Evolutionary conservation across 1,140 invertebrate species (phyloP).

Genomic region (Achatina immaculata): DNA sequence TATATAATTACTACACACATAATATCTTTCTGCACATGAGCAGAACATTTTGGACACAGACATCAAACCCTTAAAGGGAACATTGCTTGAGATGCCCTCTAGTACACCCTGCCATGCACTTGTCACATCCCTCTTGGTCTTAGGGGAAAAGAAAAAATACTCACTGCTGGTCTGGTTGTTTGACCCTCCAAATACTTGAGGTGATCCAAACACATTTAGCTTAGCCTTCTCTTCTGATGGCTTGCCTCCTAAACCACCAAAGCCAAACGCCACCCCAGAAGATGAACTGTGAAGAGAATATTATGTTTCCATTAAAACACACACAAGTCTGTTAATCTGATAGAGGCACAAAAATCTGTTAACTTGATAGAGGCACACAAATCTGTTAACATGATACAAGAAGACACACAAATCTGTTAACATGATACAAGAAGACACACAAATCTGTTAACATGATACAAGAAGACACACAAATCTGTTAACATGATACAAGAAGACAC

Average conservation of each 20-base stretch:
- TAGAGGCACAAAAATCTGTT: too few species aligned
- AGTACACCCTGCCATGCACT: background rate
- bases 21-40: too few species aligned
- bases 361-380: too few species aligned
- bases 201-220: conserved; percentile 69
- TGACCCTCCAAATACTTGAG: conserved; percentile 44
- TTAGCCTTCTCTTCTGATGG: conserved; percentile 69
- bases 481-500: too few species aligned
- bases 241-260: conserved; percentile 66
- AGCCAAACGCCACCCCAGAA: conserved; percentile 54
- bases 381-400: background rate
- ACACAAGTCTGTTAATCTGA: background rate
- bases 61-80: too few species aligned
- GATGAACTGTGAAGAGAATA: conserved; percentile 34
- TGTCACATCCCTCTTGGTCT: background rate
- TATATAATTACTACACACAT: too few species aligned
- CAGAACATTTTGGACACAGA: too few species aligned
- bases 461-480: too few species aligned
- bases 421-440: background rate
- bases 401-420: background rate
- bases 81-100: too few species aligned
- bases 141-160: background rate
- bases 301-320: background rate
- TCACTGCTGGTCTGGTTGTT: conserved; percentile 26
- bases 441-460: too few species aligned